These are phyloP conservation scores for Coecobrya sp. DNA, from an alignment of 2,888 invertebrate species.

Conservation along the genomic window DNA sequence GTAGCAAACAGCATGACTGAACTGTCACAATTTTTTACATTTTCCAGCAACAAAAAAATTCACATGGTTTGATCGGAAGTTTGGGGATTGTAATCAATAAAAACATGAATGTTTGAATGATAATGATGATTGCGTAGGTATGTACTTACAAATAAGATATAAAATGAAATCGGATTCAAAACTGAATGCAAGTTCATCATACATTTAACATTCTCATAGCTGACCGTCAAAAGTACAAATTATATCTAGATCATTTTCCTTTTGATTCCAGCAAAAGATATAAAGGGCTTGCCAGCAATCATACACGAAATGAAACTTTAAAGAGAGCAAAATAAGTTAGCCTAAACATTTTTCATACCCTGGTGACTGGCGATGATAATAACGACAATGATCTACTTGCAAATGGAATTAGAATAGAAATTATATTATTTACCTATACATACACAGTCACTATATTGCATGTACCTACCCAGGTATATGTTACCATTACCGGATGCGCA, in stretches of 20 bases:
- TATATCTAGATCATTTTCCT: background rate
- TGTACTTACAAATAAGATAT: background rate
- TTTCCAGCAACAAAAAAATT: background rate
- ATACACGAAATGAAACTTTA: background rate
- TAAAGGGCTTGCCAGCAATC: background rate
- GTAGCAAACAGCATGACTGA: background rate
- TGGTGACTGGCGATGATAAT: conserved; percentile 4
- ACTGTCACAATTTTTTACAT: background rate
- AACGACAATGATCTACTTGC: background rate
- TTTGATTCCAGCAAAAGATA: conserved; percentile 6
- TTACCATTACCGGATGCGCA: conserved; percentile 9
- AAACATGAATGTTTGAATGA: background rate
- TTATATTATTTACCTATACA: background rate
- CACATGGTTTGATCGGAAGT: background rate
- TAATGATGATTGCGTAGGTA: background rate
- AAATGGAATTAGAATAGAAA: background rate
- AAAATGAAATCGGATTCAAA: background rate
- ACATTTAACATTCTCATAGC: background rate
- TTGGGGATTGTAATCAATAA: background rate
- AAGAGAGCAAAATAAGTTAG: conserved; percentile 6
- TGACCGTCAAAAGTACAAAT: background rate
- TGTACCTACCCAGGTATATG: background rate
- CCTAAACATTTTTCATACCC: background rate
- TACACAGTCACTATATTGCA: too few relatives aligned
- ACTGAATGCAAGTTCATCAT: background rate